Evolutionary conservation across 2,888 invertebrate genomes (phyloP), one percentile per base, ranked within the genome.

Genomic region (Pheosia gnoma): DNA sequence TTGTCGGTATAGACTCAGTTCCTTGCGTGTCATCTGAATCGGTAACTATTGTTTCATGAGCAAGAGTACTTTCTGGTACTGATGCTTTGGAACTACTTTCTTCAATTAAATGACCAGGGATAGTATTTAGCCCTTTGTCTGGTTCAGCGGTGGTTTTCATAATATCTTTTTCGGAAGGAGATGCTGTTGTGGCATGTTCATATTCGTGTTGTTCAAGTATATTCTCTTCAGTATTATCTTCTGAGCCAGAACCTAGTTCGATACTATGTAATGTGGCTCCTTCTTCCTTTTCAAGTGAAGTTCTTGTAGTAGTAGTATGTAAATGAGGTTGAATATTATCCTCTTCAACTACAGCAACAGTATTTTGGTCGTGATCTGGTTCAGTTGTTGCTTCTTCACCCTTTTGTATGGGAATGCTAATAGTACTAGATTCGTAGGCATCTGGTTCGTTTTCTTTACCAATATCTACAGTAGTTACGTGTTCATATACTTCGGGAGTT

Each of bases 91-190:
- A 70, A 58, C 60, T 68, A 60, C 75, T 78, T 60, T 83, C 81
- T 58, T 86, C 80, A 52, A 73, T 59, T 9, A 65, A 65, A 58
- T 75, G 80, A 70, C 79, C 83, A 25, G 87, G 85, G 55, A 87
- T 86, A 55, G 87, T 87, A 64, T 88, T 87, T 57, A 86, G 70
- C 65, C 82, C 84, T 66, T 80, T 87, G 62, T 89, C 86, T 51
- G 88, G 85, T 75, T 78, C 80, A 25, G 69, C 70, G 57, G 83
- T 82, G 45, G 76, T 78, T 8, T 61, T 38, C 53, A 70, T 62
- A 63, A 13, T 65, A 6, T 68, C 69, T 60, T 60, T 39, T 10
- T 53, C 53, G 51, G 62, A 5, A 5, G 67, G 41, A 36, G n/a
- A n/a, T 62, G 9, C 43, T 56, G 66, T 68, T 59, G 68, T 39